Percentiles rank a stretch among this genome's conserved stretches.
Evolutionary conservation across 2,113 vertebrate species (phyloP).

Genomic region (Ellobius talpinus): DNA sequence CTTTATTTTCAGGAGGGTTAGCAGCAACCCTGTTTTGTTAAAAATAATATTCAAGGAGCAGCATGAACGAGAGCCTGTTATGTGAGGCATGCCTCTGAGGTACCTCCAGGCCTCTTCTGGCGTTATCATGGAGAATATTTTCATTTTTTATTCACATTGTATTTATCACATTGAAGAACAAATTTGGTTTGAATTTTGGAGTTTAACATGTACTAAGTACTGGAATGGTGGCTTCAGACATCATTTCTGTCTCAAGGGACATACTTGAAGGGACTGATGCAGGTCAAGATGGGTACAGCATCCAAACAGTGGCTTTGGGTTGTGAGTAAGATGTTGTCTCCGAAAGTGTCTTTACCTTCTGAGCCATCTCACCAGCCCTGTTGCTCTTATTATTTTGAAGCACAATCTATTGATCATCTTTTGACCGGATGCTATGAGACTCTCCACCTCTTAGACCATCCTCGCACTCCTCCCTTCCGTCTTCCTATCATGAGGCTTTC

Average conservation of each 20-base stretch:
- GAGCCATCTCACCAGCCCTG: background rate
- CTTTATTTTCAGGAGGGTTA: constrained; percentile 50
- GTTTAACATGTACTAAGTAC: background rate
- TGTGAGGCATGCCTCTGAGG: constrained; percentile 42
- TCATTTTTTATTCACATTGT: constrained; percentile 18
- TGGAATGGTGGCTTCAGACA: background rate
- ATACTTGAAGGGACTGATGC: background rate
- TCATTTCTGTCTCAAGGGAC: background rate
- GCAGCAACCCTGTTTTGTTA: constrained; percentile 29
- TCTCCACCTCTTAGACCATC: background rate
- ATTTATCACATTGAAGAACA: constrained; percentile 34
- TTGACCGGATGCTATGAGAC: background rate
- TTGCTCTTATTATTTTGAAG: background rate
- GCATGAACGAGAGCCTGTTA: constrained; percentile 23
- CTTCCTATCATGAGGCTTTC: background rate
- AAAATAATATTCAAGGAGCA: constrained; percentile 60
- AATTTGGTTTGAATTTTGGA: background rate
- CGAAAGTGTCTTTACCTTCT: background rate
- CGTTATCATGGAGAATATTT: constrained; percentile 57
- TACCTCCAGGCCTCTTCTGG: background rate
- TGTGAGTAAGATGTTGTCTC: background rate
- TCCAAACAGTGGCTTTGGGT: background rate
- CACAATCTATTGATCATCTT: background rate
- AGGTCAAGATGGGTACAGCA: background rate
- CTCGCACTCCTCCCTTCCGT: background rate